These are phyloP conservation scores for Zosterops hypoxanthus DNA, from an alignment of 2,113 vertebrate genomes.

Conservation along the genomic window DNA sequence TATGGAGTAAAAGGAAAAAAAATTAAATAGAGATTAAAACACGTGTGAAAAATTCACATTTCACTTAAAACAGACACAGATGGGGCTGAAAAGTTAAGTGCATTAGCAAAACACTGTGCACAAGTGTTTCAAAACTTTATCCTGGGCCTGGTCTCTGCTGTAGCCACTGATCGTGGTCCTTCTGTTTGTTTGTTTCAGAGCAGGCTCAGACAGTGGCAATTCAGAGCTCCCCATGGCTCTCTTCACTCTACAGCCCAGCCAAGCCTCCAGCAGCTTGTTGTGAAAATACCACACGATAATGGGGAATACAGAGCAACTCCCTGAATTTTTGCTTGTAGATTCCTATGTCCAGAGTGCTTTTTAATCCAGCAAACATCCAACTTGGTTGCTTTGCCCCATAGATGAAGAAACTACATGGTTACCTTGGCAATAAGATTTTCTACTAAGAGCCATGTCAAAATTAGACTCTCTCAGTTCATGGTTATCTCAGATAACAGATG, in stretches of 20 bases:
- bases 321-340: neutral
- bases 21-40: neutral
- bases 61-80: neutral
- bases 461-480: neutral
- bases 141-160: neutral
- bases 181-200: neutral
- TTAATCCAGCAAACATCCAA: neutral
- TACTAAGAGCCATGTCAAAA: neutral
- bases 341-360: neutral
- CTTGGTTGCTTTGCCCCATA: neutral
- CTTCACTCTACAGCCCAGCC: neutral
- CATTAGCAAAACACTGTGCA: neutral
- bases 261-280: neutral
- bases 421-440: neutral
- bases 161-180: neutral
- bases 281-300: neutral
- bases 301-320: neutral
- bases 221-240: neutral
- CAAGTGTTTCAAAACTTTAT: neutral
- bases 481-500: neutral
- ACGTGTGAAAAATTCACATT: neutral
- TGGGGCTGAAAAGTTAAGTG: neutral
- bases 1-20: neutral
- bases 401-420: neutral
- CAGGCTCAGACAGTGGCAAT: neutral